These are phyloP conservation scores for Cryptophagus acutangulus DNA, from an alignment of 2,888 invertebrate species.

Conservation along the genomic window DNA sequence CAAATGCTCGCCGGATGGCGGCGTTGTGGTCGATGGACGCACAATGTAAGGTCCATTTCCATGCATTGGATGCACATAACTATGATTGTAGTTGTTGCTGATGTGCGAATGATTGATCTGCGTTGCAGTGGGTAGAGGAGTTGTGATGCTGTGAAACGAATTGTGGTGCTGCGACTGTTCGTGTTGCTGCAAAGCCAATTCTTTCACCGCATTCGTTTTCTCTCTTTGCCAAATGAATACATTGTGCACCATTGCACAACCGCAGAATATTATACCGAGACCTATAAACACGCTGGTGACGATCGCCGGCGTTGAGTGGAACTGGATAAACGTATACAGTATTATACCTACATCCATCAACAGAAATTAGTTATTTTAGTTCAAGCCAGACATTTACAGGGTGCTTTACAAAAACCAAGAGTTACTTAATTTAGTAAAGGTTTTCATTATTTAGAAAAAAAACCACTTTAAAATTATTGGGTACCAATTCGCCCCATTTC, in stretches of 20 bases:
- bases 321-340: constrained; percentile 86
- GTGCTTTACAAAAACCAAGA: no score
- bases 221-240: constrained; percentile 92
- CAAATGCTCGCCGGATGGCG: constrained; percentile 46
- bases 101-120: constrained; percentile 40
- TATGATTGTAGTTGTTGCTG: constrained; percentile 41
- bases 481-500: no score
- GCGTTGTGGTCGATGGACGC: constrained; percentile 59
- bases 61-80: constrained; percentile 41
- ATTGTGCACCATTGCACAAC: constrained; percentile 91
- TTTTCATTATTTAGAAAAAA: no score
- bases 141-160: constrained; percentile 40
- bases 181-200: constrained; percentile 45
- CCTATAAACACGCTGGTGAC: constrained; percentile 86
- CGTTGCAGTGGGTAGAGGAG: not conserved
- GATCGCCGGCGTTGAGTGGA: constrained; percentile 87
- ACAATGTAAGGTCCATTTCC: constrained; percentile 55
- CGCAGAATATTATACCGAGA: constrained; percentile 87
- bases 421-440: no score
- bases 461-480: no score
- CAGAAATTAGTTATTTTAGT: constrained; percentile 7
- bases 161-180: constrained; percentile 32
- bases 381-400: no score
- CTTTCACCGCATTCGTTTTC: constrained; percentile 77
- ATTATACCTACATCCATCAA: constrained; percentile 69